Evolutionary conservation across 2,888 invertebrate species (phyloP).

Genomic region (Lycophotia porphyrea): DNA sequence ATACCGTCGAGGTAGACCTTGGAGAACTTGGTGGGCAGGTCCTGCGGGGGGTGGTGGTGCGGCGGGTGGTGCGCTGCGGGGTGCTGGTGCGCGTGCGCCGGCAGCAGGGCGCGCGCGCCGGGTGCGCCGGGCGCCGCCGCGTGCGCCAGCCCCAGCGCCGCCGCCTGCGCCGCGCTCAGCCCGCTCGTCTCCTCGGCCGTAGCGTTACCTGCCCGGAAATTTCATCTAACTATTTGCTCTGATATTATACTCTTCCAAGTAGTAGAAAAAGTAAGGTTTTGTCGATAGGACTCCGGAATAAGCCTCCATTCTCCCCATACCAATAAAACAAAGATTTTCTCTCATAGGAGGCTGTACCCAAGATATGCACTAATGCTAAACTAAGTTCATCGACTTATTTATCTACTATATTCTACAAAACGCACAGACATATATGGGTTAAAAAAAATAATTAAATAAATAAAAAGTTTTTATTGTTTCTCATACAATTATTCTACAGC

Average conservation of each 20-base stretch:
- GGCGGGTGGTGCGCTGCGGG: slow-evolving; percentile 63
- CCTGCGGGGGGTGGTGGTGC: slow-evolving; percentile 72
- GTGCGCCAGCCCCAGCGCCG: slow-evolving; percentile 84
- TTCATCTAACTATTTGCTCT: not conserved
- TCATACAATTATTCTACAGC: too few species aligned
- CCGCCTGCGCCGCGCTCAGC: slow-evolving; percentile 85
- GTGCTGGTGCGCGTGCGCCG: slow-evolving; percentile 62
- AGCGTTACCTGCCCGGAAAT: slow-evolving; percentile 45
- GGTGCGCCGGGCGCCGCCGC: slow-evolving; percentile 77
- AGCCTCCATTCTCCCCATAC: too few species aligned
- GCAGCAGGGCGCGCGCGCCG: slow-evolving; percentile 78
- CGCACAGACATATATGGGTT: not conserved
- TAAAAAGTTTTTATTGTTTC: too few species aligned
- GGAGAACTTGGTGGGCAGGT: slow-evolving; percentile 81
- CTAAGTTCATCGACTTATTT: too few species aligned
- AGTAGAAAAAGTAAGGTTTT: too few species aligned
- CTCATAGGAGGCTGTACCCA: too few species aligned
- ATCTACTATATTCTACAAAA: not conserved
- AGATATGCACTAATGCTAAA: too few species aligned
- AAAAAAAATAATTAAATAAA: too few species aligned
- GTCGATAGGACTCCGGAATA: too few species aligned
- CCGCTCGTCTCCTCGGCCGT: slow-evolving; percentile 69
- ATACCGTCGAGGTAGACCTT: slow-evolving; percentile 84
- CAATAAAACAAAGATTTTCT: too few species aligned
- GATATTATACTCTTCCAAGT: too few species aligned